These are phyloP conservation scores for Venusia cambrica DNA, from an alignment of 2,888 invertebrate species.

Conservation along the genomic window DNA sequence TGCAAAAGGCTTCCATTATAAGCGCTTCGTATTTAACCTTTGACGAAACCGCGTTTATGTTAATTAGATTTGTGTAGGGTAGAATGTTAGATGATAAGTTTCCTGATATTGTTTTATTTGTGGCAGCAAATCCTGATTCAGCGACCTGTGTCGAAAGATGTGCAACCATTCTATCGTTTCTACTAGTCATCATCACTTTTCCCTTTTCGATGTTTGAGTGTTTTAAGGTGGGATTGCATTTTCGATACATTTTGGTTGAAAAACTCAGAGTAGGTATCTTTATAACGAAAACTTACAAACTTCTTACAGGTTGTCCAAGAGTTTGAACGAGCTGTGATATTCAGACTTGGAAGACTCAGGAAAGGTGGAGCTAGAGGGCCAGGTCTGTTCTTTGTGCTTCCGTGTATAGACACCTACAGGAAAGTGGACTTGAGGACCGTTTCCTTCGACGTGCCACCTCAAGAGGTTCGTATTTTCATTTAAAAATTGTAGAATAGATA, in stretches of 20 bases:
- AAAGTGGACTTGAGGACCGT: constrained; percentile 96
- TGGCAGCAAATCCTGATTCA: constrained; percentile 83
- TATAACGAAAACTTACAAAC: background rate
- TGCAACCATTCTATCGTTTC: constrained; percentile 86
- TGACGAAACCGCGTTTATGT: too few species aligned
- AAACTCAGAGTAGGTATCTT: too few species aligned
- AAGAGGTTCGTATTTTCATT: constrained; percentile 87
- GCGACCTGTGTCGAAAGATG: constrained; percentile 87
- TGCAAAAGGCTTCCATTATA: constrained; percentile 40
- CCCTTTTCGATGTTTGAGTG: constrained; percentile 92
- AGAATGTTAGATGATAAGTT: background rate
- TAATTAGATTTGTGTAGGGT: too few species aligned
- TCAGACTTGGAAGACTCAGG: constrained; percentile 89
- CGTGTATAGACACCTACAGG: constrained; percentile 95
- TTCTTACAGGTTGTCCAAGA: constrained; percentile 87
- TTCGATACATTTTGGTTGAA: too few species aligned
- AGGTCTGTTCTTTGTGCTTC: constrained; percentile 96
- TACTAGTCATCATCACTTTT: constrained; percentile 88
- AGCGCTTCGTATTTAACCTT: constrained; percentile 36
- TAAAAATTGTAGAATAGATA: too few species aligned
- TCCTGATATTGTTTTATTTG: constrained; percentile 39
- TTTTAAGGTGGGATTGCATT: constrained; percentile 87
- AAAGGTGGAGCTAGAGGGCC: constrained; percentile 90
- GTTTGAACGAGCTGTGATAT: constrained; percentile 94
- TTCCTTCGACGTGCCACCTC: constrained; percentile 97